A percentile compares a stretch with the other conserved stretches of the same genome.
These are phyloP conservation scores for Drosophila asahinai DNA, from an alignment of 1,140 invertebrate species.

Conservation along the genomic window DNA sequence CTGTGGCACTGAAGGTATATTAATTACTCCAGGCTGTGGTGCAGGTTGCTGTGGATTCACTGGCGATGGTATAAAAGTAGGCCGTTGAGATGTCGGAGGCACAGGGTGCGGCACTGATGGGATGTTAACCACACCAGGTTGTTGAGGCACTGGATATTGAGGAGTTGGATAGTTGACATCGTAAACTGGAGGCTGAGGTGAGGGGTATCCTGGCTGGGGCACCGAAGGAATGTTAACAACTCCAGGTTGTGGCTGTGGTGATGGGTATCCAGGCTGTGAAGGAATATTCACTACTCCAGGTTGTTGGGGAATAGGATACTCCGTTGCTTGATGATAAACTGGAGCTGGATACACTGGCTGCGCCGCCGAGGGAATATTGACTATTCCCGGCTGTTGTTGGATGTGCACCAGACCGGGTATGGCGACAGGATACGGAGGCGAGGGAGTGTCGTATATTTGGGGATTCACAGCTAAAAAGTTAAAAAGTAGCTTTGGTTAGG, in stretches of 20 bases:
- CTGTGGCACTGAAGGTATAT: conserved; percentile 56
- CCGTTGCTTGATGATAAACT: conserved; percentile 14
- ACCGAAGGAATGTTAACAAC: conserved; percentile 58
- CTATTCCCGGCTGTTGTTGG: conserved; percentile 19
- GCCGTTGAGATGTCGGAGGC: conserved; percentile 22
- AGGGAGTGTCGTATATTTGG: conserved; percentile 60
- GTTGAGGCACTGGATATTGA: conserved; percentile 16
- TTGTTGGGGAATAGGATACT: conserved; percentile 63
- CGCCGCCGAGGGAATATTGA: conserved; percentile 35
- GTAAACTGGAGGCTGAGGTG: conserved; percentile 36
- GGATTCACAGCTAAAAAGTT: conserved; percentile 11
- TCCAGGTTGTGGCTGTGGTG: too few species aligned
- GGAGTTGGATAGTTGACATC: conserved; percentile 36
- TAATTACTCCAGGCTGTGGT: conserved; percentile 88
- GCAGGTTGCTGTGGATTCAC: conserved; percentile 2
- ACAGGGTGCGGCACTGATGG: conserved; percentile 31
- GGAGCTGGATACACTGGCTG: conserved; percentile 28
- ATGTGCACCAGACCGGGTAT: conserved; percentile 61
- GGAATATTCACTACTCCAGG: conserved; percentile 88
- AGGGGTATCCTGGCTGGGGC: conserved; percentile 26
- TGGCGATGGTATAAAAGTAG: conserved; percentile 8
- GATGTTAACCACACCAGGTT: conserved; percentile 40
- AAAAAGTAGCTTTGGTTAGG: conserved; percentile 19
- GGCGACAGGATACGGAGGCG: conserved; percentile 63
- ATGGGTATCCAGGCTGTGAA: too few species aligned